Evolutionary conservation across 2,797 vertebrate genomes (phyloP).

Genomic region (Poeciliopsis turneri): DNA sequence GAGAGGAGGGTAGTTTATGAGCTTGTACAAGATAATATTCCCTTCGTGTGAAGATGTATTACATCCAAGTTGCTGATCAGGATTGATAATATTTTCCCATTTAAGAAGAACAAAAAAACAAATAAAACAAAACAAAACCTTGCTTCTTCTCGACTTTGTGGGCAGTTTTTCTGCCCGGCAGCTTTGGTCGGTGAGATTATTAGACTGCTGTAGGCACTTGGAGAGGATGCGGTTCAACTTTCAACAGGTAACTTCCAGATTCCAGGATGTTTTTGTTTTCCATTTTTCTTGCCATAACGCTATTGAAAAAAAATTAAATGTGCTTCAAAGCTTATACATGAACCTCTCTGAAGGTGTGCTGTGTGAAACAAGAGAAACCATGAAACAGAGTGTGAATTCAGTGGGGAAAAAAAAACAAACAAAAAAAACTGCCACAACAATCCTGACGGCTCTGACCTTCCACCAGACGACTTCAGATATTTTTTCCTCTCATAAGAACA

Average conservation of each 20-base stretch:
- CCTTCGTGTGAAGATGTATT: conserved; percentile 67
- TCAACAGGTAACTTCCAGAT: conserved; percentile 42
- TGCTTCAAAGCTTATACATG: conserved; percentile 53
- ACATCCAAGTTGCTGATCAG: conserved; percentile 38
- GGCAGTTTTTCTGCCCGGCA: conserved; percentile 18
- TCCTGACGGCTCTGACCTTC: conserved; percentile 6
- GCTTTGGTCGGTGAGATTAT: conserved; percentile 14
- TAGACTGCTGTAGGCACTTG: conserved; percentile 16
- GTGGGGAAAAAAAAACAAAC: conserved; percentile 10
- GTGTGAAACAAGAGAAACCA: conserved; percentile 63
- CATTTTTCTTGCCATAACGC: conserved; percentile 22
- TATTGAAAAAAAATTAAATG: conserved; percentile 10
- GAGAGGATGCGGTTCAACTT: conserved; percentile 25
- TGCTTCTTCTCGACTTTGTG: conserved; percentile 39
- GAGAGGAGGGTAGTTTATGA: conserved; percentile 57
- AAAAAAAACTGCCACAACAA: conserved; percentile 36
- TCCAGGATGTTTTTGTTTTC: conserved; percentile 19
- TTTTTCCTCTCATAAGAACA: conserved; percentile 47
- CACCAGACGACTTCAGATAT: conserved; percentile 44
- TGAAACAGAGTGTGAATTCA: conserved; percentile 57
- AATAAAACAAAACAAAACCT: conserved; percentile 10
- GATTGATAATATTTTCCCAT: conserved; percentile 30
- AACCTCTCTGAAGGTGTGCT: conserved; percentile 54
- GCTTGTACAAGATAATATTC: conserved; percentile 61
- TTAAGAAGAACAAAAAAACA: conserved; percentile 12